Evolutionary conservation across 2,888 invertebrate species (phyloP), one percentile per base, ranked within the genome.

Genomic region (Pammene aurita): DNA sequence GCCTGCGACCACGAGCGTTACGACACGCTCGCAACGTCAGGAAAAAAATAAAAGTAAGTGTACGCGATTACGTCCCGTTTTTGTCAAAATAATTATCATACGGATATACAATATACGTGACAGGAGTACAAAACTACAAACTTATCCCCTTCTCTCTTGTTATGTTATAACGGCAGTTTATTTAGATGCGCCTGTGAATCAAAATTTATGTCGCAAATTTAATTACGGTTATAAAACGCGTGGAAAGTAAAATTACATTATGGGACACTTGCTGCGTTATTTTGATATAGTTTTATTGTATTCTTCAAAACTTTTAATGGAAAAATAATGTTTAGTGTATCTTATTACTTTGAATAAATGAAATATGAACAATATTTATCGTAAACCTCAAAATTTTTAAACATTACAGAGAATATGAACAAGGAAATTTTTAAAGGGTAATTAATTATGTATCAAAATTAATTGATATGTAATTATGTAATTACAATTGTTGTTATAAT

Each of bases 131-230:
- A 57, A 55, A 55, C 48, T 56, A 48, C 63, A 48, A 42, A 48
- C 7, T 52, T 66, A 44, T 57, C 63, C 68, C 68, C 68, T 52
- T 63, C 52, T 7, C n/a, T 48, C 41, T 62, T 42, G 41, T 65
- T 65, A 69, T 65, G 46, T 65, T 65, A 69, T 65, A 72, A 74
- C 70, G 73, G 55, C 66, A 66, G 72, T 74, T 73, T 71, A 74
- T 73, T 74, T 71, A 69, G 56, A 56, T 73, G 69, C 72, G 66
- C 73, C 70, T 72, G 71, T 71, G 65, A 74, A 75, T 71, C 46
- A 65, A 70, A 76, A 79, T 81, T 82, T 79, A 83, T 82, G 79
- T 76, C 73, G 75, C 75, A 75, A 74, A 81, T 79, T 80, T 79
- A 77, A 81, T 81, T 78, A 78, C 76, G 52, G 72, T 60, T 65